Evolutionary conservation across 2,797 vertebrate species (phyloP).

Genomic region (Crenuchus spilurus): DNA sequence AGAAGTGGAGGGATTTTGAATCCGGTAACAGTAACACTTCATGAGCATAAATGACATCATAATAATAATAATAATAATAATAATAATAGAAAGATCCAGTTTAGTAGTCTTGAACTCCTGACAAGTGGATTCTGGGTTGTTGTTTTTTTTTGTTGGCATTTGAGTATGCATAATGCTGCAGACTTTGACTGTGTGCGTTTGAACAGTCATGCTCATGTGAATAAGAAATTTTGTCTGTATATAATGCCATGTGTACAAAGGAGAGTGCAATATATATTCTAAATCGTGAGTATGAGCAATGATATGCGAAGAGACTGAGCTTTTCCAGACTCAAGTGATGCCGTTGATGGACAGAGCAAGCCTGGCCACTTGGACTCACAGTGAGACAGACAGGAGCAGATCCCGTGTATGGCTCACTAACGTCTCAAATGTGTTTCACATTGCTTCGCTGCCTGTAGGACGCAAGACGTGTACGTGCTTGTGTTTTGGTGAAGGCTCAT

Average conservation of each 20-base stretch:
- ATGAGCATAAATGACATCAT: conserved; percentile 35
- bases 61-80: conserved; percentile 32
- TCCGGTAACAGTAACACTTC: not conserved
- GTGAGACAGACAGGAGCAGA: conserved; percentile 19
- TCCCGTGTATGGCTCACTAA: not conserved
- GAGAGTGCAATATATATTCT: conserved; percentile 33
- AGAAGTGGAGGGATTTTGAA: not conserved
- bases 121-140: conserved; percentile 14
- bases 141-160: conserved; percentile 22
- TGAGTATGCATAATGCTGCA: conserved; percentile 23
- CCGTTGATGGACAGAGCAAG: conserved; percentile 1
- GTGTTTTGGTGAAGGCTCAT: conserved; percentile 19
- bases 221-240: conserved; percentile 50
- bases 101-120: conserved; percentile 10
- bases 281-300: conserved; percentile 19
- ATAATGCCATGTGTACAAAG: conserved; percentile 49
- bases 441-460: conserved; percentile 28
- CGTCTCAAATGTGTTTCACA: conserved; percentile 18
- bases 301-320: not conserved
- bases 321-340: conserved; percentile 5
- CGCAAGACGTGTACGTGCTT: not conserved
- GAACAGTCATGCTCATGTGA: conserved; percentile 38
- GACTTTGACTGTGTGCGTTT: not conserved
- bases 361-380: conserved; percentile 16
- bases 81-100: conserved; percentile 4